Conservation (phyloP, 2,888 invertebrate genomes). For the Mimas tiliae region DNA sequence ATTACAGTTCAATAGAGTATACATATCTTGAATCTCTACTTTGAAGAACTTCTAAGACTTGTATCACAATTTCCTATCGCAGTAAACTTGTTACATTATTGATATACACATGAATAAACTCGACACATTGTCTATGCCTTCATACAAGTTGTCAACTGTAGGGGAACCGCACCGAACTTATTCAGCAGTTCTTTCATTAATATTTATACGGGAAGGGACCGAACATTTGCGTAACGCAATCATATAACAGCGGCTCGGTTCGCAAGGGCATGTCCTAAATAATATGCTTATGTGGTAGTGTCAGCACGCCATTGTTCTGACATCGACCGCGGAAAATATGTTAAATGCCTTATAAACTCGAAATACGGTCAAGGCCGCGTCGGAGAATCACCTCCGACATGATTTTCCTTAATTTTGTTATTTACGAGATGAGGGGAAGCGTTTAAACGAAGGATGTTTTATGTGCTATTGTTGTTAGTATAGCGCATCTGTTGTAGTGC, state of each 20-base stretch:
- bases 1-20: too few relatives aligned
- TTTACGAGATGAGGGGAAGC: background rate
- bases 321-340: slow-evolving; percentile 22
- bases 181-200: slow-evolving; percentile 26
- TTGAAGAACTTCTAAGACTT: too few relatives aligned
- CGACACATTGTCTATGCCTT: background rate
- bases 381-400: background rate
- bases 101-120: slow-evolving; percentile 6
- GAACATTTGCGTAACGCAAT: slow-evolving; percentile 27
- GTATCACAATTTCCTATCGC: background rate
- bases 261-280: slow-evolving; percentile 24
- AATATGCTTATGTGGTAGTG: slow-evolving; percentile 22
- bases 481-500: background rate
- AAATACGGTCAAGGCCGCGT: slow-evolving; percentile 10
- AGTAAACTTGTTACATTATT: background rate
- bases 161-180: background rate
- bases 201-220: slow-evolving; percentile 20
- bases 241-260: slow-evolving; percentile 11
- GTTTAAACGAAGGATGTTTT: background rate
- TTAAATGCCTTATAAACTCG: background rate
- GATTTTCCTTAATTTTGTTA: slow-evolving; percentile 20
- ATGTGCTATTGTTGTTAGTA: background rate
- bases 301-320: slow-evolving; percentile 29
- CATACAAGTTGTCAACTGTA: background rate
- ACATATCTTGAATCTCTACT: too few relatives aligned